Base-by-base conservation (phyloP, 2,797 vertebrate species). In the Myotis daubentonii region DNA sequence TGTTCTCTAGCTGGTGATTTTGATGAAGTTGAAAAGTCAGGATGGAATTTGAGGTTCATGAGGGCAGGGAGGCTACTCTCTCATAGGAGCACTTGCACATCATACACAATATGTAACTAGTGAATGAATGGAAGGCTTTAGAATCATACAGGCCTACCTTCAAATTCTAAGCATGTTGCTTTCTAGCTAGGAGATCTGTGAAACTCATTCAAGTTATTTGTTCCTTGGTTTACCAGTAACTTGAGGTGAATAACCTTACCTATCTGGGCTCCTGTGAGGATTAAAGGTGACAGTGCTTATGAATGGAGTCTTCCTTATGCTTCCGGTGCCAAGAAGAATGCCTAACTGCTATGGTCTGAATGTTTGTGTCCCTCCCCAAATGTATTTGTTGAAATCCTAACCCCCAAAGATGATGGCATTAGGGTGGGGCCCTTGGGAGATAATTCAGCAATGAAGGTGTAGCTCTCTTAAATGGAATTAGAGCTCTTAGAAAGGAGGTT, bases 401-500 rank as follows among this genome's bases (percentile, higher is more conserved):
- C 3, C 30, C 49, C 28, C 23, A 41, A 36, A 66, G 12, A 16
- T 47, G 36, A 75, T 47, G 47, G 6, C 20, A 19, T 55, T 47
- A 75, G 30, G 17, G 7, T 74, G 8, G 47, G 30, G 47, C 36
- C 3, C 81, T 47, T 81, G 66, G 20, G 20, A 44, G 28, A 62
- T 44, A 20, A 36, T 66, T 82, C 30, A 28, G 1, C 28, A n/a
- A 62, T 12, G 22, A 70, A 33, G 41, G n/a, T 25, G 36, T 19
- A 65, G 16, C 20, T 36, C 20, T 51, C 23, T 9, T 17, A 47
- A 74, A 81, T 36, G 55, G 36, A 38, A 74, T 6, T 6, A 55
- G 30, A 80, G 17, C n/a, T 38, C 30, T 94, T 36, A n/a, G 79
- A 82, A 70, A 80, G 38, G 36, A 66, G 30, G 8, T 72, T 80